A percentile compares a stretch with the other conserved stretches of the same genome.
Evolutionary conservation across 1,140 invertebrate genomes (phyloP).

Genomic region (Chrysomallon squamiferum): DNA sequence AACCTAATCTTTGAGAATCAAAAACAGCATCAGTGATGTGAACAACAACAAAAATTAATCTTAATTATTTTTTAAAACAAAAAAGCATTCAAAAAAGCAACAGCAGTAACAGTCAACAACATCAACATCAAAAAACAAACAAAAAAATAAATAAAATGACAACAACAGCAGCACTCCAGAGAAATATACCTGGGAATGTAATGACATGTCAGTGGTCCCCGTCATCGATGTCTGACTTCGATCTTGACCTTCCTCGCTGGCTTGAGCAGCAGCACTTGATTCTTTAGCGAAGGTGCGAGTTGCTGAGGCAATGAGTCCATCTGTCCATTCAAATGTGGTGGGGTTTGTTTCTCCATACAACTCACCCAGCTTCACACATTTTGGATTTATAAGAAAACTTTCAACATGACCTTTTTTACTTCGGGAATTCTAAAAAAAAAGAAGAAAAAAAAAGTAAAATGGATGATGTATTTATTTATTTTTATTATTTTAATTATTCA

Average conservation of each 20-base stretch:
- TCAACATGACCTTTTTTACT: conserved; percentile 61
- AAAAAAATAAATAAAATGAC: too few species aligned
- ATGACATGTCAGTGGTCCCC: conserved; percentile 21
- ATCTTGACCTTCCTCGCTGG: conserved; percentile 25
- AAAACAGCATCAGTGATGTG: too few species aligned
- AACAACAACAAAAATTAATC: too few species aligned
- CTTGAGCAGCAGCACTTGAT: conserved; percentile 16
- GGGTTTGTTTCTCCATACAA: conserved; percentile 86
- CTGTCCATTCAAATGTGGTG: conserved; percentile 81
- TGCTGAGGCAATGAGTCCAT: conserved; percentile 69
- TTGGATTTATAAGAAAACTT: conserved; percentile 80
- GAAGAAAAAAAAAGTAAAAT: neutral
- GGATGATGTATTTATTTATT: neutral
- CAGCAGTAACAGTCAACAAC: too few species aligned
- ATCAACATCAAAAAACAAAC: too few species aligned
- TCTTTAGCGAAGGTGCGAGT: conserved; percentile 54
- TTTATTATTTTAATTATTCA: too few species aligned
- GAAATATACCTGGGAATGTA: neutral
- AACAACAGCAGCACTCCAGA: too few species aligned
- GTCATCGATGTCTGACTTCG: conserved; percentile 18
- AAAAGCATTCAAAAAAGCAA: too few species aligned
- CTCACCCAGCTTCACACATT: conserved; percentile 79
- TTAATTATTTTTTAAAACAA: too few species aligned
- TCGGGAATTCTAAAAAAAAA: conserved; percentile 35
- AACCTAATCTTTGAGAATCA: too few species aligned